phyloP scores from a whole-genome alignment of 2,797 vertebrate species.

The Centroberyx gerrardi region DNA sequence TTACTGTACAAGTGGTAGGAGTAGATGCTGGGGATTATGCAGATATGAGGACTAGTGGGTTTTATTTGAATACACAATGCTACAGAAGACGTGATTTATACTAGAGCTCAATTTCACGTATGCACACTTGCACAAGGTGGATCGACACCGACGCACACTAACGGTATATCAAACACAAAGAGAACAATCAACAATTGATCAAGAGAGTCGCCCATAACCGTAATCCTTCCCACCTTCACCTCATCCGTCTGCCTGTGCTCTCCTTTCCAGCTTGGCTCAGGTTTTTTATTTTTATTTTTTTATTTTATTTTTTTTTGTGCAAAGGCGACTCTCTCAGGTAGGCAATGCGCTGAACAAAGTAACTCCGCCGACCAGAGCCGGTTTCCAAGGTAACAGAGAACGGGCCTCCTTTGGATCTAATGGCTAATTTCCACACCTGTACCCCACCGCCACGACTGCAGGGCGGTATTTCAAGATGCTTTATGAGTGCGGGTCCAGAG shows the following conservation, averaged over 20 bases:
- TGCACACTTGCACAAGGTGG: background rate
- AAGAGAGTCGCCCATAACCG: constrained; percentile 23
- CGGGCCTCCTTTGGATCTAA: constrained; percentile 51
- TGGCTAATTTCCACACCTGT: constrained; percentile 74
- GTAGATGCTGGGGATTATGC: background rate
- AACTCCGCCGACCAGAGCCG: constrained; percentile 54
- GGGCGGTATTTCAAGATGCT: constrained; percentile 44
- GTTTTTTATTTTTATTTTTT: background rate
- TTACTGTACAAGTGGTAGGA: too few relatives aligned
- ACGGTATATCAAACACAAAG: background rate
- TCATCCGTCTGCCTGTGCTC: constrained; percentile 3
- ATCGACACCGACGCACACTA: background rate
- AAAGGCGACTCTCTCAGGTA: constrained; percentile 47
- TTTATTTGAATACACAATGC: constrained; percentile 5
- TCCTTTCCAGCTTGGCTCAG: background rate
- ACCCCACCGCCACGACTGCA: constrained; percentile 35
- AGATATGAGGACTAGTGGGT: constrained; percentile 6
- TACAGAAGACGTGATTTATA: background rate
- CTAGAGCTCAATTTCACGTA: background rate
- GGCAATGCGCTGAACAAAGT: constrained; percentile 56
- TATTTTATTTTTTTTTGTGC: background rate
- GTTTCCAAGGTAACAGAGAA: constrained; percentile 81
- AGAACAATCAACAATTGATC: constrained; percentile 8
- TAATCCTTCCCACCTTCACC: constrained; percentile 29
- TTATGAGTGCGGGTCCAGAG: constrained; percentile 16